phyloP scores from a whole-genome alignment of 2,888 invertebrate genomes.

The Anthoptus insignis region DNA sequence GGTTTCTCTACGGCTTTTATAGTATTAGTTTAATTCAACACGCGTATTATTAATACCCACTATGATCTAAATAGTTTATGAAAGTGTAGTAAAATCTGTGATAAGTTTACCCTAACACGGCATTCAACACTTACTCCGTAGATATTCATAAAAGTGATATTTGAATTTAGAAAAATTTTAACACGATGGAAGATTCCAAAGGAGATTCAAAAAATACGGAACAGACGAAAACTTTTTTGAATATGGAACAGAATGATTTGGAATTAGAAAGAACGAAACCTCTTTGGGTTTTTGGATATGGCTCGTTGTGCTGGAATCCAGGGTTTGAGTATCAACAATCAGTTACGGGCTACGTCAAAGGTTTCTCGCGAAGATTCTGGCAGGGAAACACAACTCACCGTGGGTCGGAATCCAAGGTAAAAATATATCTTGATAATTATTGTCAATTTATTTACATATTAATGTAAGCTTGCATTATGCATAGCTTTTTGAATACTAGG shows the following conservation, averaged over 20 bases:
- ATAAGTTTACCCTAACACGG: slow-evolving; percentile 56
- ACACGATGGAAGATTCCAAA: slow-evolving; percentile 38
- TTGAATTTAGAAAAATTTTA: background rate
- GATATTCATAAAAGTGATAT: slow-evolving; percentile 36
- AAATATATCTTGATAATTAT: slow-evolving; percentile 23
- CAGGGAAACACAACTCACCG: slow-evolving; percentile 96
- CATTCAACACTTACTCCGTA: slow-evolving; percentile 55
- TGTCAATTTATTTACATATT: too few relatives aligned
- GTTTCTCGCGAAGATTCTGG: slow-evolving; percentile 96
- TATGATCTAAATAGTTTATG: slow-evolving; percentile 74
- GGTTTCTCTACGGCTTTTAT: slow-evolving; percentile 51
- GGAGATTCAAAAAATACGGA: slow-evolving; percentile 42
- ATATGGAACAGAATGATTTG: slow-evolving; percentile 48
- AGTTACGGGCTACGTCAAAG: slow-evolving; percentile 93
- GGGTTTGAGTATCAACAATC: slow-evolving; percentile 95
- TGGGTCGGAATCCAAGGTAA: slow-evolving; percentile 91
- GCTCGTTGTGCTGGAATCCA: slow-evolving; percentile 98
- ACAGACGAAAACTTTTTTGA: slow-evolving; percentile 21
- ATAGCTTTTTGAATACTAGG: too few relatives aligned
- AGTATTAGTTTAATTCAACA: slow-evolving; percentile 61
- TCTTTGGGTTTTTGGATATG: slow-evolving; percentile 98
- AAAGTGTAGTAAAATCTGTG: slow-evolving; percentile 62
- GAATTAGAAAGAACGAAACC: slow-evolving; percentile 73
- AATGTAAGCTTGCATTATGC: too few relatives aligned
- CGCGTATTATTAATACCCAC: slow-evolving; percentile 64